A percentile compares a stretch with the other conserved stretches of the same genome.
Conservation (phyloP, 2,797 vertebrate genomes). For the Ctenopoma multispine region DNA sequence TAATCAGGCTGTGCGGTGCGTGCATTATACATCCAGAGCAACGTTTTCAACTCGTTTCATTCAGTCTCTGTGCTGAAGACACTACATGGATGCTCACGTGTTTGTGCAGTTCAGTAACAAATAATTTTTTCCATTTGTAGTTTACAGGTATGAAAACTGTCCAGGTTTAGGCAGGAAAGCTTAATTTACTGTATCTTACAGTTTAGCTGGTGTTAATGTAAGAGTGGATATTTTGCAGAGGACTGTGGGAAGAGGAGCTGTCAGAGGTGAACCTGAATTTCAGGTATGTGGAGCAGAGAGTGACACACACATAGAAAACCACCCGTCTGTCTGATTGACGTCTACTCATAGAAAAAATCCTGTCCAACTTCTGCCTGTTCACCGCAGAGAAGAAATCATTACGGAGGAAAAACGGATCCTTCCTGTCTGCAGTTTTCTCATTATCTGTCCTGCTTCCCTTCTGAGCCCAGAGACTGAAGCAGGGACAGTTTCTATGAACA, state of each 20-base stretch:
- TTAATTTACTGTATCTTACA: too few relatives aligned
- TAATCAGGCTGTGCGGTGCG: too few relatives aligned
- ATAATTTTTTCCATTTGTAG: too few relatives aligned
- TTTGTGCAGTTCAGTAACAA: too few relatives aligned
- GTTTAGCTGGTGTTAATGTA: too few relatives aligned
- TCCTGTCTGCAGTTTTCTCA: constrained; percentile 9
- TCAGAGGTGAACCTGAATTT: not conserved
- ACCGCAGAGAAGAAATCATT: not conserved
- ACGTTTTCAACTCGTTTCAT: too few relatives aligned
- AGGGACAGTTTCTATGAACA: not conserved
- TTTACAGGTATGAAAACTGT: too few relatives aligned
- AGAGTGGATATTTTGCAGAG: too few relatives aligned
- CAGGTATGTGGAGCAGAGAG: not conserved
- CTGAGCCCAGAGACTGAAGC: not conserved
- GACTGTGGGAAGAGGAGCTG: not conserved
- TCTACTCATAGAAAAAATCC: constrained; percentile 10
- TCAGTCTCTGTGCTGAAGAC: too few relatives aligned
- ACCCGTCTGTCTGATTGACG: constrained; percentile 16
- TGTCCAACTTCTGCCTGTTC: constrained; percentile 7
- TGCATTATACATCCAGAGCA: too few relatives aligned
- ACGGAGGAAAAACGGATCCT: constrained; percentile 21
- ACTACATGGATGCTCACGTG: too few relatives aligned
- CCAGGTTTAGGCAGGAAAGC: too few relatives aligned
- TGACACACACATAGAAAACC: not conserved
- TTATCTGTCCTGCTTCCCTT: constrained; percentile 12